Evolutionary conservation across 1,140 invertebrate genomes (phyloP).

Genomic region (Diabrotica virgifera): DNA sequence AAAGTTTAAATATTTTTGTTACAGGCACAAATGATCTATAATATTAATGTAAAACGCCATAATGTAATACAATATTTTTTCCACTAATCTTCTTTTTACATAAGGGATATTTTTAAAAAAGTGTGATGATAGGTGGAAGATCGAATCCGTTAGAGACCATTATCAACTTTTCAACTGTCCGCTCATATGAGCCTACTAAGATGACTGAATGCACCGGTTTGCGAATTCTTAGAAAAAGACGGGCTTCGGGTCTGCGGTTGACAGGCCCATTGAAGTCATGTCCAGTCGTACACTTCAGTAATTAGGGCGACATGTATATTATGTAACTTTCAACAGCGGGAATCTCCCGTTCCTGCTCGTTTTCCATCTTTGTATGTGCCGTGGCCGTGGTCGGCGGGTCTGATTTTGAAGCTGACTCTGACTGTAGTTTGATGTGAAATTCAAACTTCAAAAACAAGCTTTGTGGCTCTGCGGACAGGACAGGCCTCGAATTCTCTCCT

Average conservation of each 20-base stretch:
- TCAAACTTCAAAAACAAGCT: not conserved
- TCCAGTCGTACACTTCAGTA: conserved; percentile 31
- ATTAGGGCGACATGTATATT: conserved; percentile 28
- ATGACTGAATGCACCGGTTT: conserved; percentile 37
- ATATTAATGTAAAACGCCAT: no score
- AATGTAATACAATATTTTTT: no score
- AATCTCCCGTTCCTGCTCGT: not conserved
- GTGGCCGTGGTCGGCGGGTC: not conserved
- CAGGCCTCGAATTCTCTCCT: not conserved
- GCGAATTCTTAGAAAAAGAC: conserved; percentile 36
- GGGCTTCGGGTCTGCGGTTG: conserved; percentile 24
- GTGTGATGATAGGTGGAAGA: not conserved
- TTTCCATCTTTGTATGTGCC: not conserved
- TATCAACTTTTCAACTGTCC: conserved; percentile 29
- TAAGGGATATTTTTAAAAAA: no score
- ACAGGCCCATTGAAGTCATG: conserved; percentile 34
- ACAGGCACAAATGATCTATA: no score
- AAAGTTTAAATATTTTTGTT: no score
- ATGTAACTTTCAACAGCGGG: conserved; percentile 10
- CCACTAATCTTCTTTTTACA: no score
- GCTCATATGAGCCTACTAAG: conserved; percentile 25
- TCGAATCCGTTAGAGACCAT: conserved; percentile 18
- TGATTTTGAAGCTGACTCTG: not conserved
- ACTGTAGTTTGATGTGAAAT: not conserved
- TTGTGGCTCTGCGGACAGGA: not conserved